Percentiles rank a stretch among this genome's conserved stretches.
phyloP scores from a whole-genome alignment of 2,113 vertebrate genomes.

The Colaptes auratus region DNA sequence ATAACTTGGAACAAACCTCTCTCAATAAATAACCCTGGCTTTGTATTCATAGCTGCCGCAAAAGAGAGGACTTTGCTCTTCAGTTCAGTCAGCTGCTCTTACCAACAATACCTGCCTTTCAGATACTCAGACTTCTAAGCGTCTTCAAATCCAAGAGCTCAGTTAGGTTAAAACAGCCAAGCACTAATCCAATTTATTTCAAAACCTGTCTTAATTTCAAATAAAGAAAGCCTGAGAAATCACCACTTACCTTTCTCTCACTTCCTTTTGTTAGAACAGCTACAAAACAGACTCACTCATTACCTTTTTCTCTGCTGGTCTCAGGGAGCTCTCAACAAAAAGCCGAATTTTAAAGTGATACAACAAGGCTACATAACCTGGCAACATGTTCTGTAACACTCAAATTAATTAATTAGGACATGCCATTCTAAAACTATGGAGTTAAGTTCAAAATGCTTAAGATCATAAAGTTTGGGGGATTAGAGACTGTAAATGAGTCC shows the following conservation, averaged over 20 bases:
- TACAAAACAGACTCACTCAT: neutral
- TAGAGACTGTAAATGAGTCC: neutral
- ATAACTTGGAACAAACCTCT: neutral
- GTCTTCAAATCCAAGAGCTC: neutral
- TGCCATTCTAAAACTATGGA: neutral
- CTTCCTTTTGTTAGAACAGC: neutral
- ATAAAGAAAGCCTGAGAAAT: conserved; percentile 1
- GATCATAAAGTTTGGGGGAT: neutral
- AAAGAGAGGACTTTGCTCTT: neutral
- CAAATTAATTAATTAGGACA: neutral
- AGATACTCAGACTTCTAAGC: conserved; percentile 6
- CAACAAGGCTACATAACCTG: rapidly evolving
- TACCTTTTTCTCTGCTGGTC: neutral
- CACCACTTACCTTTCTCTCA: neutral
- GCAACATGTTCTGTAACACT: neutral
- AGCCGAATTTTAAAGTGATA: neutral
- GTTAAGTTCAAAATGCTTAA: neutral
- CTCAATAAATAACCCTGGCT: conserved; percentile 1
- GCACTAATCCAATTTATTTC: neutral
- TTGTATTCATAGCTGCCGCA: neutral
- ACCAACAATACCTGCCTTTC: conserved; percentile 45
- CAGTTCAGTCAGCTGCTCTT: conserved; percentile 17
- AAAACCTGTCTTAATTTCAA: neutral
- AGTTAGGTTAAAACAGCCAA: neutral
- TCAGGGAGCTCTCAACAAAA: neutral